Percentiles rank a stretch among this genome's conserved stretches.
These are phyloP conservation scores for Falco punctatus DNA, from an alignment of 2,113 vertebrate species.

Conservation along the genomic window DNA sequence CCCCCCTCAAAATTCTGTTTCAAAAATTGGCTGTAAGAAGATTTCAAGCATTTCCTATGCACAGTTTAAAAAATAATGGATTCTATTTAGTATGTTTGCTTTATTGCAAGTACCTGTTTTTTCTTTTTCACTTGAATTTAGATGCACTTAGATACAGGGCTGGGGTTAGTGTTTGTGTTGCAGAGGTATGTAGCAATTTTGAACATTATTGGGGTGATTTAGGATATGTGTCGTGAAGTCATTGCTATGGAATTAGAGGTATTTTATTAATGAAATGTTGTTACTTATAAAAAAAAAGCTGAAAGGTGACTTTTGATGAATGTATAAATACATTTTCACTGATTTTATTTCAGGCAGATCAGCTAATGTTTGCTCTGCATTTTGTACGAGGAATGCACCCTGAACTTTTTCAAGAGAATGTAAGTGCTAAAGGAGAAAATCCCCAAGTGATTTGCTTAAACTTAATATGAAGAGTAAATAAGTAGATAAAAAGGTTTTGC, in stretches of 20 bases:
- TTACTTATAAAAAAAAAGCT: neutral
- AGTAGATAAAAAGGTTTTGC: neutral
- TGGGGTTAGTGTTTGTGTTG: neutral
- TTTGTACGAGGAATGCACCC: conserved; percentile 94
- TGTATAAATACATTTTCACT: neutral
- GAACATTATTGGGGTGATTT: neutral
- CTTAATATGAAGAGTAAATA: neutral
- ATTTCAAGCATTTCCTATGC: neutral
- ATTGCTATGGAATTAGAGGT: neutral
- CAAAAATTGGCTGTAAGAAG: neutral
- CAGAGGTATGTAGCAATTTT: neutral
- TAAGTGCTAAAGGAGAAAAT: conserved; percentile 74
- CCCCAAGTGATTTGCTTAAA: neutral
- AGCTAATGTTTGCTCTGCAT: conserved; percentile 94
- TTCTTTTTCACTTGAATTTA: neutral
- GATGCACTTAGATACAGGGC: neutral
- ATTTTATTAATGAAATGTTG: neutral
- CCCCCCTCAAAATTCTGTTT: neutral
- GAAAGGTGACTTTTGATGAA: neutral
- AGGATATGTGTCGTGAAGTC: neutral
- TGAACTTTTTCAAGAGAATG: conserved; percentile 91
- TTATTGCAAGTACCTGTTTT: neutral
- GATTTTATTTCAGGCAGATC: conserved; percentile 85
- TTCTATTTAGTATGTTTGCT: neutral
- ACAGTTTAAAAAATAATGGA: neutral